Evolutionary conservation across 2,113 vertebrate genomes (phyloP).

Genomic region (Paramormyrops kingsleyae): DNA sequence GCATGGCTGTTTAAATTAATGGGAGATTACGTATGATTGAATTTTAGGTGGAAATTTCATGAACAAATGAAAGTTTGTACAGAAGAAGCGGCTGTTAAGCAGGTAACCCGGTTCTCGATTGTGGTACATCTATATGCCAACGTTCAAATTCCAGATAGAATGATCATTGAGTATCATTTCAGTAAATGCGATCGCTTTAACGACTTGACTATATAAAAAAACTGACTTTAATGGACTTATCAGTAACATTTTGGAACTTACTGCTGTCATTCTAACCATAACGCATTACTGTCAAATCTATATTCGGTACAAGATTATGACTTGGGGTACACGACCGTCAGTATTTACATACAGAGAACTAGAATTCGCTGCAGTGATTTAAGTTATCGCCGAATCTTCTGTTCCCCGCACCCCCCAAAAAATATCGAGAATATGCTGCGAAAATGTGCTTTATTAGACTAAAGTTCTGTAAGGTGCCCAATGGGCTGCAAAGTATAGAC

Average conservation of each 20-base stretch:
- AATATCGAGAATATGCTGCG: not conserved
- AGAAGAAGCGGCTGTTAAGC: not conserved
- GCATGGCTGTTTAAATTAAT: not conserved
- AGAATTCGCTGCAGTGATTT: not conserved
- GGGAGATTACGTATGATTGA: not conserved
- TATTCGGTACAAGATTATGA: not conserved
- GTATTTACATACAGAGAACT: not conserved
- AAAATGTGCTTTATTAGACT: not conserved
- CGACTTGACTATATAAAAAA: not conserved
- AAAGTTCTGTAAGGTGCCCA: not conserved
- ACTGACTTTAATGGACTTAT: not conserved
- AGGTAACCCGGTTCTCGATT: not conserved
- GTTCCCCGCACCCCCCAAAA: not conserved
- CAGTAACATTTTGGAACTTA: not conserved
- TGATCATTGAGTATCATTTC: not conserved
- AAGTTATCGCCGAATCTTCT: not conserved
- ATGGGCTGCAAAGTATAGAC: not conserved
- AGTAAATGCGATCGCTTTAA: not conserved
- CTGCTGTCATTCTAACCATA: not conserved
- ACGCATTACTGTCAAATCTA: not conserved
- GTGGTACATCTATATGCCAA: not conserved
- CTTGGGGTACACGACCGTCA: not conserved
- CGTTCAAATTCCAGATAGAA: not conserved
- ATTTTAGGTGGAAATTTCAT: not conserved
- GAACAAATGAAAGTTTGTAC: not conserved